phyloP scores from a whole-genome alignment of 2,113 vertebrate species.

The Cyprinodon variegatus region DNA sequence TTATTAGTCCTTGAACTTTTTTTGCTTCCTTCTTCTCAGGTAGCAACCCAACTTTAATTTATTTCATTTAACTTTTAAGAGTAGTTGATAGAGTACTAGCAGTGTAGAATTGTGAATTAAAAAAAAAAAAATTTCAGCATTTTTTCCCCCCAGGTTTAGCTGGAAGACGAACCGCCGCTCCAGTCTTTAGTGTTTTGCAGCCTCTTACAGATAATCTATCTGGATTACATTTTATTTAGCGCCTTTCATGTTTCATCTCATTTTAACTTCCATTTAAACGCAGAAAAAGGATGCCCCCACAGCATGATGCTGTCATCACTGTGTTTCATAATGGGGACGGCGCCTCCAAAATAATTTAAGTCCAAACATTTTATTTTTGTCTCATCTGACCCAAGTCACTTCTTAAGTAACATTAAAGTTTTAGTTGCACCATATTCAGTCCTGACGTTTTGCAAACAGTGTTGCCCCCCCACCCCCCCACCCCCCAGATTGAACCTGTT shows the following conservation, averaged over 20 bases:
- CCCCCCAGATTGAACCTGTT: neutral
- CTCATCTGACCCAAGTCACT: too few relatives aligned
- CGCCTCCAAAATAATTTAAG: neutral
- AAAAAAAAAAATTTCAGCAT: neutral
- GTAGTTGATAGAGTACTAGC: neutral
- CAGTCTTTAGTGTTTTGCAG: neutral
- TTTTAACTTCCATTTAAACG: too few relatives aligned
- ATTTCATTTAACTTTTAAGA: neutral
- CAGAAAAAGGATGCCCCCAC: neutral
- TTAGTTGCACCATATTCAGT: neutral
- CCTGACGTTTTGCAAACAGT: neutral
- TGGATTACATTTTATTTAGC: too few relatives aligned
- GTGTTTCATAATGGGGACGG: neutral
- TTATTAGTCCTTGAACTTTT: neutral
- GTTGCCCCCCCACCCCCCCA: too few relatives aligned
- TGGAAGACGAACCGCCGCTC: too few relatives aligned
- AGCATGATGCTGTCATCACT: neutral
- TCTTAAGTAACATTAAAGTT: neutral
- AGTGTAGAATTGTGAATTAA: neutral
- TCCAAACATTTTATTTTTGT: neutral
- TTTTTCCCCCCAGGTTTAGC: neutral
- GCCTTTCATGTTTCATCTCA: too few relatives aligned
- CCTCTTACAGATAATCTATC: neutral
- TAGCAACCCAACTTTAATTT: neutral
- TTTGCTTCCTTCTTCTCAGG: neutral